Base-by-base conservation (phyloP, 2,113 vertebrate genomes). In the Misgurnus mizolepis region DNA sequence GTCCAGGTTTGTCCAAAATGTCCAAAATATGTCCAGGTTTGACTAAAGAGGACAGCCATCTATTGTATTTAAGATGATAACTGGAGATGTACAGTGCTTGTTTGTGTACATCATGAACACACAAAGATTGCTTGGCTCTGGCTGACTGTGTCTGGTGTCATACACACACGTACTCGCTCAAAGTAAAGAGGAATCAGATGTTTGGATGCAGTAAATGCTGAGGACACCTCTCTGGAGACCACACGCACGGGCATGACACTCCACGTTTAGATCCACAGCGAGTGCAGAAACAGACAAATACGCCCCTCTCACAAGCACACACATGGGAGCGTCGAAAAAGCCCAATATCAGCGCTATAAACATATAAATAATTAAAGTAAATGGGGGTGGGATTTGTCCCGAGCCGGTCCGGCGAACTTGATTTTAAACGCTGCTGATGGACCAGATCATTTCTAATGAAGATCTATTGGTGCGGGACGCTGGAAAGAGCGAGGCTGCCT, bases 341-440 rank as follows among this genome's bases (percentile, higher is more conserved):
- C 91, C 88, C 87, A 89, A 93, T 92, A 92, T 92, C 91, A 93
- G 92, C 91, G 89, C 91, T 89, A 92, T 88, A 89, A 88, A 90
- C 90, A 88, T 91, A 93, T 93, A 82, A 93, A 94, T 94, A 94
- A 94, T 93, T 92, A 92, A 93, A 88, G 83, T 92, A 58, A 76
- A 80, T 78, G 76, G 67, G 72, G 73, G 68, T 76, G 78, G 78
- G 81, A 71, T 65, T 62, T 47, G 55, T 71, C 40, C 65, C 41
- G 40, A 53, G 43, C 75, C 67, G 53, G 65, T 62, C 69, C 72
- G 68, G 76, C 55, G 27, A 39, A 71, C 72, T 62, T 61, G 69
- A 71, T 76, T 83, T 49, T 82, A 85, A 85, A 78, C 17, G 61
- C 61, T 72, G 58, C 66, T 64, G 67, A 79, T 81, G 81, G 81